These are phyloP conservation scores for Allolobophora icterica DNA, from an alignment of 2,888 invertebrate genomes.

Conservation along the genomic window DNA sequence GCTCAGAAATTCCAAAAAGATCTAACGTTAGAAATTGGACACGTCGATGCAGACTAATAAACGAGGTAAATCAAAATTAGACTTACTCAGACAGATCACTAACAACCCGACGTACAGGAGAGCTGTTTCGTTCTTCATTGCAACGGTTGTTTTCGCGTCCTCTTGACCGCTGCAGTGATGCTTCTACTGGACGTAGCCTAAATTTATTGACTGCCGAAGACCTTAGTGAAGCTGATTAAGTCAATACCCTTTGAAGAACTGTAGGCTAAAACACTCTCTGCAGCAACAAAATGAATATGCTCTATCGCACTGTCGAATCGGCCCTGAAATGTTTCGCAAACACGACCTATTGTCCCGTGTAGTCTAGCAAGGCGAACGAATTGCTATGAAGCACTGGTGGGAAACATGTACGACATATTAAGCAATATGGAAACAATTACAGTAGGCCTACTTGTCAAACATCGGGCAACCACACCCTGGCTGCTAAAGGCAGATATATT, in stretches of 20 bases:
- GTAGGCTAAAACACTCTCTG: not conserved
- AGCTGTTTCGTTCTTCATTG: not conserved
- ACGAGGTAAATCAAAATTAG: not conserved
- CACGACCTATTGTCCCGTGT: not conserved
- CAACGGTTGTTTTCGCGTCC: not conserved
- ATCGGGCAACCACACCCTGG: not conserved
- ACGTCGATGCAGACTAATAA: not conserved
- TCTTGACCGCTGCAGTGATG: not conserved
- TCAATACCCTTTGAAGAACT: not conserved
- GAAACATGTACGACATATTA: too few relatives aligned
- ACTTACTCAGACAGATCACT: not conserved
- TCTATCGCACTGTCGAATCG: not conserved
- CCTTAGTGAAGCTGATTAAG: not conserved
- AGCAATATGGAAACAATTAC: not conserved
- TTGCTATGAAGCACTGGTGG: not conserved
- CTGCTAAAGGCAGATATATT: not conserved
- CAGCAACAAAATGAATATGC: not conserved
- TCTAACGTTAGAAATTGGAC: not conserved
- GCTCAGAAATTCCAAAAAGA: not conserved
- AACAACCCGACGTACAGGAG: not conserved
- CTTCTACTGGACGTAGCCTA: not conserved
- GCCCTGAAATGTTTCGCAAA: too few relatives aligned
- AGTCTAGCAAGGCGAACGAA: not conserved
- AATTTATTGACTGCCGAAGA: not conserved
- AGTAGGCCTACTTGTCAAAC: not conserved